Base-by-base conservation (phyloP, 2,797 vertebrate genomes). In the Choloepus didactylus region DNA sequence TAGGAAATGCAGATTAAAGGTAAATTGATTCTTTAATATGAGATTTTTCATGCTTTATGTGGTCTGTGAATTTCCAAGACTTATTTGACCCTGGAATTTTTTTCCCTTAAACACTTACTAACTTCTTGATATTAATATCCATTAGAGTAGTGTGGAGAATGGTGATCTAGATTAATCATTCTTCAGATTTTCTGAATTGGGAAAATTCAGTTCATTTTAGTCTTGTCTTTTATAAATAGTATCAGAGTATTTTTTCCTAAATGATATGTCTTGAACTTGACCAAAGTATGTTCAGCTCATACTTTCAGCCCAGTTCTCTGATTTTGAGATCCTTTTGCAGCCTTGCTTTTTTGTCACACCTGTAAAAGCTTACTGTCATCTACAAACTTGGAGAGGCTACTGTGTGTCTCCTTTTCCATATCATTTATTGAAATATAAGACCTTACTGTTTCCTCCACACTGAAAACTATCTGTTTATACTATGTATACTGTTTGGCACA, bases 151-250 rank as follows among this genome's bases (percentile, higher is more conserved):
- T 54, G 35, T 73, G 9, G 92, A 51, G 41, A 92, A 64, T 80
- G 67, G 60, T 91, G 35, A 91, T 89, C 9, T 62, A 82, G 27
- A 79, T 64, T 84, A 86, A 94, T 85, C 6, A 75, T 84, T 91
- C 31, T 87, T 81, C 18, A 79, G 38, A 72, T 87, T 91, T 91
- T 88, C 69, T 91, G 79, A 95, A 49, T 82, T 97, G 44, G 41
- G 29, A 90, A 92, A 85, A 89, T 25, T 75, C 59, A 59, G 44
- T 64, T 95, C 44, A 46, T 76, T 87, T 89, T 85, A 84, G 35
- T 75, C 29, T 14, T 92, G 1, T 72, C 21, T 86, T 80, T 87
- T n/a, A 35, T 31, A 70, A 90, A 59, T 94, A 64, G 3, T 51
- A 54, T 76, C 51, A 38, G 1, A 46, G 1, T 85, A 19, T 83